These are phyloP conservation scores for Lethenteron reissneri DNA, from an alignment of 2,113 vertebrate species.

Conservation along the genomic window DNA sequence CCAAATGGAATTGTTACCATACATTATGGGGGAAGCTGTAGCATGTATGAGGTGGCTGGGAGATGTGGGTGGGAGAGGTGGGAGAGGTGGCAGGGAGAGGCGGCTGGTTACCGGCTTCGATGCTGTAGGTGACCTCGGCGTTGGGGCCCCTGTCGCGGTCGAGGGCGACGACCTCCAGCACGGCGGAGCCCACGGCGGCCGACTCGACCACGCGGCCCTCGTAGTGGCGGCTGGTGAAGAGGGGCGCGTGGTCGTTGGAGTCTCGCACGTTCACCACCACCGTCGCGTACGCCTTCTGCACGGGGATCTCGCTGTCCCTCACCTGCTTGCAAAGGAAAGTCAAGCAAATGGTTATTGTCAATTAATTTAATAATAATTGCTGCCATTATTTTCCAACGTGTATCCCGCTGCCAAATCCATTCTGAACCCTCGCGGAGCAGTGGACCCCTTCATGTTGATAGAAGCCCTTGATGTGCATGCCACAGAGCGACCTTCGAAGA, in stretches of 20 bases:
- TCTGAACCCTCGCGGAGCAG: no score
- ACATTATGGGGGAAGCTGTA: no score
- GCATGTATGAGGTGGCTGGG: background rate
- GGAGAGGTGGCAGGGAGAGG: background rate
- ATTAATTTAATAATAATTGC: no score
- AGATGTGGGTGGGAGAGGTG: background rate
- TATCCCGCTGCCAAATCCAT: no score
- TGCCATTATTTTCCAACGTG: no score
- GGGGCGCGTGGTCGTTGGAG: conserved; percentile 69
- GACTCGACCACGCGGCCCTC: conserved; percentile 66
- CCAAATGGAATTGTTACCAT: no score
- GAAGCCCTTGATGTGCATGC: no score
- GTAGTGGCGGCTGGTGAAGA: conserved; percentile 64
- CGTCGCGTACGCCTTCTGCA: conserved; percentile 72
- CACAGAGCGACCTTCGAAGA: no score
- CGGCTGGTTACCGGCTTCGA: conserved; percentile 57
- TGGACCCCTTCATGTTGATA: no score
- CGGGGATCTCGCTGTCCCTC: conserved; percentile 83
- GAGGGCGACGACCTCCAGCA: conserved; percentile 63
- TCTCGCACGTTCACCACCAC: conserved; percentile 58
- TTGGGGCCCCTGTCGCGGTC: conserved; percentile 83
- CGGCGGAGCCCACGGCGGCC: conserved; percentile 49
- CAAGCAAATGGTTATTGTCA: no score
- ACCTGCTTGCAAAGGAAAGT: conserved; percentile 26
- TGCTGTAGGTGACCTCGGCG: conserved; percentile 59